These are phyloP conservation scores for Petromus typicus DNA, from an alignment of 2,113 vertebrate genomes.

Conservation along the genomic window DNA sequence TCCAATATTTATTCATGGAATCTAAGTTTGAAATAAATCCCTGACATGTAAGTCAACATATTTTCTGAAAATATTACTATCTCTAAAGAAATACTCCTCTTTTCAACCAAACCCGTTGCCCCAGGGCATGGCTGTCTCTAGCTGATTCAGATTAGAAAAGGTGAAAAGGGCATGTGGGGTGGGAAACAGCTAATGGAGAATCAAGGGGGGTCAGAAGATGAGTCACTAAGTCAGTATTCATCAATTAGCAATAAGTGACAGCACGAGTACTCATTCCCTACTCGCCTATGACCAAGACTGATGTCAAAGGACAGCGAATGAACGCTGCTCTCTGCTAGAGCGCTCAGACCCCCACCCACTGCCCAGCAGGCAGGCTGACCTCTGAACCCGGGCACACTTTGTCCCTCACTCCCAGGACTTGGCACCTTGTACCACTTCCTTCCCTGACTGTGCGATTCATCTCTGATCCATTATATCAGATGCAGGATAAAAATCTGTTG, in stretches of 20 bases:
- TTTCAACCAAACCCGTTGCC: background rate
- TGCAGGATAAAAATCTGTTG: background rate
- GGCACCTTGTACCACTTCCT: background rate
- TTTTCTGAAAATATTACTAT: background rate
- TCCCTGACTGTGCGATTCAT: background rate
- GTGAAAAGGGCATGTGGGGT: background rate
- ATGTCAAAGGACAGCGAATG: background rate
- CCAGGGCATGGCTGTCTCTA: background rate
- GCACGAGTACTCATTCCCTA: background rate
- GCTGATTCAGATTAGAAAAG: background rate
- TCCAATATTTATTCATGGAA: background rate
- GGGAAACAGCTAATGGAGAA: background rate
- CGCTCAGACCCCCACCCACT: background rate
- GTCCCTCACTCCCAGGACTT: background rate
- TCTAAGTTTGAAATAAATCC: background rate
- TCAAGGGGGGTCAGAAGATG: background rate
- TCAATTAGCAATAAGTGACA: background rate
- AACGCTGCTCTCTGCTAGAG: background rate
- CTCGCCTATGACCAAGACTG: background rate
- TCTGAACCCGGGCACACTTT: background rate
- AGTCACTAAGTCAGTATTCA: background rate
- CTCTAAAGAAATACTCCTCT: background rate
- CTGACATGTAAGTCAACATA: background rate
- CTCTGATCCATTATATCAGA: background rate
- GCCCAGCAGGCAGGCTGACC: background rate